Evolutionary conservation across 2,888 invertebrate genomes (phyloP), one percentile per base, ranked within the genome.

Genomic region (Brenthis ino): DNA sequence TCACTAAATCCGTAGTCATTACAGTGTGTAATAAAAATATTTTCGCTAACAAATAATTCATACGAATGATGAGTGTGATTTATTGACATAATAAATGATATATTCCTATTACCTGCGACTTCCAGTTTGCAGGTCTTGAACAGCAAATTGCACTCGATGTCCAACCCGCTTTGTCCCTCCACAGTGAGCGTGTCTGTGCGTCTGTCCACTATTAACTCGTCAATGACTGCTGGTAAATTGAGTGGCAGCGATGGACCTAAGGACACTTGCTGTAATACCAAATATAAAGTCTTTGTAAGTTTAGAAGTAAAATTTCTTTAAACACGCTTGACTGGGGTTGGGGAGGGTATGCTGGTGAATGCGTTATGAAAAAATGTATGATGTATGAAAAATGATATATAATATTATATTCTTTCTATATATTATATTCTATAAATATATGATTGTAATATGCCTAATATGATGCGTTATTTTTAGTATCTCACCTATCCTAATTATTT

Each of bases 81-180:
- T 16, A 16, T 16, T 16, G 16, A 16, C 16, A 16, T 1, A 57
- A 43, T 16, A 57, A 57, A 37, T 8, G 37, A 11, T 11, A 43
- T 43, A 11, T 43, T 43, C 37, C 5, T 1, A 60, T 72, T 43
- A 93, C 93, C 93, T 65, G 89, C 79, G 4, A 93, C 87, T 48
- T 87, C 83, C 14, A 93, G 76, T 70, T 86, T 88, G 80, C 93
- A 93, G 0, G 91, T 91, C n/a, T 85, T 84, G 83, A 90, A 91
- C 28, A 87, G 73, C 33, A 90, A 79, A 72, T 91, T 88, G 78
- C 93, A 93, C 68, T 86, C 83, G 67, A 93, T 84, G 1, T 84
- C 80, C 6, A 93, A 75, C 0, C 93, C 93, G 64, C 79, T 79
- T 55, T 79, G 71, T 8, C 88, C 85, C 54, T 83, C 81, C 14